Evolutionary conservation across 2,888 invertebrate genomes (phyloP).

Genomic region (Hoplodrina ambigua): DNA sequence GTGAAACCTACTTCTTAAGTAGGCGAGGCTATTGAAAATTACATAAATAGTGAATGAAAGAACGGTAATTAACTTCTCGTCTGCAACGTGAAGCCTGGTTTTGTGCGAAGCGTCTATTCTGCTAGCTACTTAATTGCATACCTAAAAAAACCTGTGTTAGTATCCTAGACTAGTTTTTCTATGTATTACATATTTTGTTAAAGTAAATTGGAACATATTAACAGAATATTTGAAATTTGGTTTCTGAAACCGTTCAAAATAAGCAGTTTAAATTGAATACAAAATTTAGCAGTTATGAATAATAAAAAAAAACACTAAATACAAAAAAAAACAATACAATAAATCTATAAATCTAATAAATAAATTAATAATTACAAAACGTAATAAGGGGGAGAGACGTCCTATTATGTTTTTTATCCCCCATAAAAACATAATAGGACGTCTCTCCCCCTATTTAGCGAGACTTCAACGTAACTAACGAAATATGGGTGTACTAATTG

Average conservation of each 20-base stretch:
- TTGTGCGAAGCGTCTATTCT: conserved; percentile 6
- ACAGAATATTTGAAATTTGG: too few relatives aligned
- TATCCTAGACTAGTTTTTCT: conserved; percentile 10
- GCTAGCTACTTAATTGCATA: conserved; percentile 26
- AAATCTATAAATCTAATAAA: too few relatives aligned
- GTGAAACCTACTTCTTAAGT: conserved; percentile 44
- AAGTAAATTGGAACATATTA: not conserved
- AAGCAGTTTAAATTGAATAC: not conserved
- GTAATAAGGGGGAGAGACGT: too few relatives aligned
- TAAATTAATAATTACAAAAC: too few relatives aligned
- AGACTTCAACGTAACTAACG: too few relatives aligned
- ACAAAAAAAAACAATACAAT: too few relatives aligned
- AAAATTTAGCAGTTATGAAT: too few relatives aligned
- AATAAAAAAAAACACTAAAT: too few relatives aligned
- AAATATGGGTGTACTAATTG: too few relatives aligned
- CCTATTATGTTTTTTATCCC: too few relatives aligned
- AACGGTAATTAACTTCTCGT: conserved; percentile 53
- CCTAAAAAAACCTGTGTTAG: conserved; percentile 6
- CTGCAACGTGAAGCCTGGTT: conserved; percentile 17
- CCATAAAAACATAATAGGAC: too few relatives aligned
- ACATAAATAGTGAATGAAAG: conserved; percentile 57
- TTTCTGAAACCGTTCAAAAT: not conserved
- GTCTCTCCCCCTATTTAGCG: too few relatives aligned
- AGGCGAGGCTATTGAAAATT: conserved; percentile 57
- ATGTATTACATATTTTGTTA: not conserved